These are phyloP conservation scores for Luperina testacea DNA, from an alignment of 2,888 invertebrate genomes.

Conservation along the genomic window DNA sequence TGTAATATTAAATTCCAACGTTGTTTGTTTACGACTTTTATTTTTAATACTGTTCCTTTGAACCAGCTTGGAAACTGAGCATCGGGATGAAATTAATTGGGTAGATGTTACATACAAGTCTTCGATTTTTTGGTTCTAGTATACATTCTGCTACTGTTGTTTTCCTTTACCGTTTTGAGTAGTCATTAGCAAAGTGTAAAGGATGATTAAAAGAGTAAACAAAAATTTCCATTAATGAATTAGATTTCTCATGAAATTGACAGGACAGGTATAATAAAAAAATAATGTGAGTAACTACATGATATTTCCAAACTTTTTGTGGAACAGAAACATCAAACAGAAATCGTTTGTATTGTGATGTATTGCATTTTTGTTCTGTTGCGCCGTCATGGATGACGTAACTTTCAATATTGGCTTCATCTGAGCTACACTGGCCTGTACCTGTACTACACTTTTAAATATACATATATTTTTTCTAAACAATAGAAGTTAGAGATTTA, in stretches of 20 bases:
- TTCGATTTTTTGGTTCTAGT: no score
- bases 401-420: no score
- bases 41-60: neutral
- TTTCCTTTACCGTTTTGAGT: neutral
- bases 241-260: neutral
- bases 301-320: neutral
- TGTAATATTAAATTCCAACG: slow-evolving; percentile 19
- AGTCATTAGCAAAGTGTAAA: neutral
- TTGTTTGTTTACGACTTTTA: neutral
- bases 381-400: no score
- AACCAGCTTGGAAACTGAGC: no score
- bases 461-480: no score
- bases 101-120: neutral
- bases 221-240: neutral
- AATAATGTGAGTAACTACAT: neutral
- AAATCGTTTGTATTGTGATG: no score
- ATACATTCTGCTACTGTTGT: neutral
- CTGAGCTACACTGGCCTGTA: no score
- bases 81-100: neutral
- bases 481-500: no score
- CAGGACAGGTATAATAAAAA: no score
- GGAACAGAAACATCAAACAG: no score
- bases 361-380: no score
- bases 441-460: no score
- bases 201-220: neutral